These are phyloP conservation scores for Drosophila algonquin DNA, from an alignment of 2,888 invertebrate species.

Conservation along the genomic window DNA sequence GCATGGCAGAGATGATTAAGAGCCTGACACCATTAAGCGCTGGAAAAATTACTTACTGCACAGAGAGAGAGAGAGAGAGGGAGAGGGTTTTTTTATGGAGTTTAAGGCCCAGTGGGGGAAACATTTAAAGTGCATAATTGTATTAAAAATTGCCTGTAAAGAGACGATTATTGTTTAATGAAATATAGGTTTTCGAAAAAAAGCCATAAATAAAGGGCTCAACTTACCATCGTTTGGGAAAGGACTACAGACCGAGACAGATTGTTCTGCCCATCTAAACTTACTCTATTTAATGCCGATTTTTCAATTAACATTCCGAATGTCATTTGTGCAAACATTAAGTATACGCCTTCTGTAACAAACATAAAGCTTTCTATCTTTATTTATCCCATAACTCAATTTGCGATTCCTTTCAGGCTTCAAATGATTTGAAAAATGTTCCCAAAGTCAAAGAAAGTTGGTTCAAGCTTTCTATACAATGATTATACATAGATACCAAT, in stretches of 20 bases:
- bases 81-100: not conserved
- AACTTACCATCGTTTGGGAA: too few relatives aligned
- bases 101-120: not conserved
- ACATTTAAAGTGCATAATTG: not conserved
- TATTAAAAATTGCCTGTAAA: not conserved
- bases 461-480: slow-evolving; percentile 20
- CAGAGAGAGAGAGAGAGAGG: not conserved
- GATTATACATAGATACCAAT: slow-evolving; percentile 9
- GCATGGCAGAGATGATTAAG: slow-evolving; percentile 63
- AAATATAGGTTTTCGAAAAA: not conserved
- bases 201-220: too few relatives aligned
- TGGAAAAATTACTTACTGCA: slow-evolving; percentile 24
- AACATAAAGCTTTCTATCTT: not conserved
- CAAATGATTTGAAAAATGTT: slow-evolving; percentile 43
- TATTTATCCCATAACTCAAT: slow-evolving; percentile 8
- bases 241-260: too few relatives aligned
- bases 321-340: not conserved
- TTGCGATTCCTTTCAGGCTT: slow-evolving; percentile 7
- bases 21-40: slow-evolving; percentile 42
- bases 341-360: not conserved
- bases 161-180: not conserved
- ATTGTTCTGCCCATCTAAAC: too few relatives aligned
- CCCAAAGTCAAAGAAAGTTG: slow-evolving; percentile 10
- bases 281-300: too few relatives aligned
- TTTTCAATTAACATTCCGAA: too few relatives aligned